Percentiles rank a stretch among this genome's conserved stretches.
Conservation (phyloP, 2,113 vertebrate genomes). For the Coregonus clupeaformis region DNA sequence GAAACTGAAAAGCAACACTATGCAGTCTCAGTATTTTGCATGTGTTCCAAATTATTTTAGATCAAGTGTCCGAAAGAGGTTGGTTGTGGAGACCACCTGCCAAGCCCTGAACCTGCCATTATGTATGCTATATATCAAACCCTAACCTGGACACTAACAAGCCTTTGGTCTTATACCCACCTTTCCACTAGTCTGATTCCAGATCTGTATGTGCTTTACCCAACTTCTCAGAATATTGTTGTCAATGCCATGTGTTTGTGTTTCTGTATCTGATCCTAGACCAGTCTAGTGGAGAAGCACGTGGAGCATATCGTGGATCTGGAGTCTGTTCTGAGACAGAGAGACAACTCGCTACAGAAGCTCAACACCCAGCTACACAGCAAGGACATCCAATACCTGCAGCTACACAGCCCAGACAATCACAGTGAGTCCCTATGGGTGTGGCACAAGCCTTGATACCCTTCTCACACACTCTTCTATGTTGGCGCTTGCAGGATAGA, state of each 20-base stretch:
- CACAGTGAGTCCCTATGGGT: slow-evolving; percentile 79
- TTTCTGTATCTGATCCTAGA: slow-evolving; percentile 62
- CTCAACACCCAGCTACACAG: slow-evolving; percentile 81
- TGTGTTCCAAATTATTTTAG: slow-evolving; percentile 31
- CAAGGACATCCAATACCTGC: slow-evolving; percentile 89
- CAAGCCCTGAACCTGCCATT: not conserved
- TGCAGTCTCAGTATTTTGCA: slow-evolving; percentile 44
- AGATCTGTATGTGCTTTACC: not conserved
- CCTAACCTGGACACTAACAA: too few species aligned
- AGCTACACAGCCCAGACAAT: slow-evolving; percentile 79
- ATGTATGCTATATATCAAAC: not conserved
- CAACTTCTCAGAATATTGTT: too few species aligned
- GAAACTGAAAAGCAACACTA: slow-evolving; percentile 13
- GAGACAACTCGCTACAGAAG: slow-evolving; percentile 82
- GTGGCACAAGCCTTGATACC: too few species aligned
- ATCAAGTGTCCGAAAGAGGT: slow-evolving; percentile 17
- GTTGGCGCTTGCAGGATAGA: too few species aligned
- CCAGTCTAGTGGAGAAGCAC: slow-evolving; percentile 92
- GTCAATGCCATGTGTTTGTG: not conserved
- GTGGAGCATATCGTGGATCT: slow-evolving; percentile 87
- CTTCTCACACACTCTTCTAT: too few species aligned
- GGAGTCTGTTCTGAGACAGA: slow-evolving; percentile 87
- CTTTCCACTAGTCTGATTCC: too few species aligned
- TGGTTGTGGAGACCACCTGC: slow-evolving; percentile 19
- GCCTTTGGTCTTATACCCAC: too few species aligned